Base-by-base conservation (phyloP, 2,888 invertebrate species). In the Cheilosia impressa region DNA sequence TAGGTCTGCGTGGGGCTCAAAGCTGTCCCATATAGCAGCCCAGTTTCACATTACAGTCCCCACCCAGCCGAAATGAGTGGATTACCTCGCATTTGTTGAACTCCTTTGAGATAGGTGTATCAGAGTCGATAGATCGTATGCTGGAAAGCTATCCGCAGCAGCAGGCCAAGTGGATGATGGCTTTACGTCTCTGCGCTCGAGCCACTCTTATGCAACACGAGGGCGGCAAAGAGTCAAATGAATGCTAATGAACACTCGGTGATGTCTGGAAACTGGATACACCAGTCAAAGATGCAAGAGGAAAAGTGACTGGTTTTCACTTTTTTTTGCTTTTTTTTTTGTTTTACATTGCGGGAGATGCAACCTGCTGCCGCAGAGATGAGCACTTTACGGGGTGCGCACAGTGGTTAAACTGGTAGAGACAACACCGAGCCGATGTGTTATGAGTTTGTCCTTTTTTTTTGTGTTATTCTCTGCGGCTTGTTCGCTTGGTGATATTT, bases 301-400 rank as follows among this genome's bases (percentile, higher is more conserved):
- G 27, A 73, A 71, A 77, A 76, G 85, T 81, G 66, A 81, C 50
- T 66, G 81, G 81, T 77, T 85, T 82, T 85, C 85, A 85, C 81
- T 85, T 85, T 85, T 81, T 62, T 43, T 43, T 24, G 24, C 3
- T 24, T 0, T 81, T 62, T 3, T 38, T 13, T 3, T 38, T 38
- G 38, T 4, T 13, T 38, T 13, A 13, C 38, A 38, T 38, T 38
- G 38, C 41, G 60, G n/a, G 19, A 81, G 81, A 85, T 81, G 71
- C 66, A 81, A 77, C 81, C 81, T 85, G 81, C 19, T 73, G 52
- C 38, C 24, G 47, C 24, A 38, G 55, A 78, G 83, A 83, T 79
- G 83, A 73, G 73, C 79, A 79, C 57, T 73, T 72, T 78, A 71
- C 73, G 57, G 83, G 83, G 73, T 83, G 83, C 79, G 41, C 79